Conservation (phyloP, 2,797 vertebrate species). For the Gallirallus australis region DNA sequence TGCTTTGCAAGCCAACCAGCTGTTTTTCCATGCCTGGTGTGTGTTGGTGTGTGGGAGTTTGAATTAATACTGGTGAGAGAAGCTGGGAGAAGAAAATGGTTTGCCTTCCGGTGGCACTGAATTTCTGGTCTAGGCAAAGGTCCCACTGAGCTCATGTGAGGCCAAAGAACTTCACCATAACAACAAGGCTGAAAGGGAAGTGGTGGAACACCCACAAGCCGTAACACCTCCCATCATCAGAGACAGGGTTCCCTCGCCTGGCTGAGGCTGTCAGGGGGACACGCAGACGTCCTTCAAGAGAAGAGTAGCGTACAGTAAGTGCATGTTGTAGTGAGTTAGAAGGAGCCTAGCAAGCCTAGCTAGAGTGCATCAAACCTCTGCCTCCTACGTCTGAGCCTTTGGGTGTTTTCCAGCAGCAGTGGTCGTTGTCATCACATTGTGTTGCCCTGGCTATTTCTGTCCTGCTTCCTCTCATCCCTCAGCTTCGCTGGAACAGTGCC, state of each 20-base stretch:
- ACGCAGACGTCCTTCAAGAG: neutral
- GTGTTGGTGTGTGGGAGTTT: neutral
- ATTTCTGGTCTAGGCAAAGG: neutral
- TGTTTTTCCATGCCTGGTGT: neutral
- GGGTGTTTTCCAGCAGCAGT: neutral
- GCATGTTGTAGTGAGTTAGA: neutral
- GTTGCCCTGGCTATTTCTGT: constrained; percentile 36
- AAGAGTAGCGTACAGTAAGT: neutral
- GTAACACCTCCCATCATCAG: neutral
- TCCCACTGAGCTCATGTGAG: neutral
- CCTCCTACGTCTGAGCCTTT: neutral
- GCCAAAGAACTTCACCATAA: neutral
- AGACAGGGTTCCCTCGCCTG: neutral
- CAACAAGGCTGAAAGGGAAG: neutral
- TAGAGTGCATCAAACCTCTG: neutral
- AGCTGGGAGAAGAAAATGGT: neutral
- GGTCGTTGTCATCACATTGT: neutral
- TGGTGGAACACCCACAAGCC: neutral
- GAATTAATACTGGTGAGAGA: neutral
- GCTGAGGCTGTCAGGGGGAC: neutral
- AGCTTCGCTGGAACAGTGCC: neutral
- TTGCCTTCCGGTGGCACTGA: neutral
- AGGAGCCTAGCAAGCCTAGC: neutral
- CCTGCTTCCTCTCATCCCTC: constrained; percentile 27
- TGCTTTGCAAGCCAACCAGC: neutral